Conservation (phyloP, 2,797 vertebrate genomes). For the Lepus oiostolus region DNA sequence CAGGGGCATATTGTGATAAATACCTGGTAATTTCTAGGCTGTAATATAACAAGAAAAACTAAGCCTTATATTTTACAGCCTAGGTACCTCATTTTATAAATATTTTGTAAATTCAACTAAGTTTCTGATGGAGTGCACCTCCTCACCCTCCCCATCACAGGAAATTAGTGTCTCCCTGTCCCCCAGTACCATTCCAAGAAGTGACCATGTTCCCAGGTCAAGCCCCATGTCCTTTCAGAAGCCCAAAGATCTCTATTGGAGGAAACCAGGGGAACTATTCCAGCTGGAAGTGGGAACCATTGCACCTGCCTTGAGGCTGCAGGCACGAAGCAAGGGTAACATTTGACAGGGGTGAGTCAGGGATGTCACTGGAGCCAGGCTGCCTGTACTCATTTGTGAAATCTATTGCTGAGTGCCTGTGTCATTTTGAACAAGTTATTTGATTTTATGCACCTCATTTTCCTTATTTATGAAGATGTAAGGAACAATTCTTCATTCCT, state of each 20-base stretch:
- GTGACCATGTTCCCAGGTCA: neutral
- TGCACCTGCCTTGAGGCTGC: neutral
- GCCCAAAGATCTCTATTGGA: neutral
- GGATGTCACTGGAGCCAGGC: neutral
- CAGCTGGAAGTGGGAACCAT: neutral
- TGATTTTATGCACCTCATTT: neutral
- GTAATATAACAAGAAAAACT: neutral
- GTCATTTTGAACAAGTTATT: neutral
- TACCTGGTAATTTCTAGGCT: neutral
- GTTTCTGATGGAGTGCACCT: neutral
- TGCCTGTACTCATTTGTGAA: neutral
- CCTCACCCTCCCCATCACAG: neutral
- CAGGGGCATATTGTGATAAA: neutral
- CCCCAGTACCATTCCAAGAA: neutral
- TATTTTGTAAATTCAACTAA: neutral
- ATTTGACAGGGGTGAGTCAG: neutral
- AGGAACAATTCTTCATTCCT: neutral
- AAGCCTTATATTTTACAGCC: neutral
- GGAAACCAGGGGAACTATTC: neutral
- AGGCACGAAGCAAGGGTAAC: accelerated
- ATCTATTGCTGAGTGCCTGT: neutral
- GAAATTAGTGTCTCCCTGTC: neutral
- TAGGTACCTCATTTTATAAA: neutral
- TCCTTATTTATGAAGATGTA: neutral
- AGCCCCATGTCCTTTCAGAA: neutral